These are phyloP conservation scores for Chloebia gouldiae DNA, from an alignment of 2,113 vertebrate species.

Conservation along the genomic window DNA sequence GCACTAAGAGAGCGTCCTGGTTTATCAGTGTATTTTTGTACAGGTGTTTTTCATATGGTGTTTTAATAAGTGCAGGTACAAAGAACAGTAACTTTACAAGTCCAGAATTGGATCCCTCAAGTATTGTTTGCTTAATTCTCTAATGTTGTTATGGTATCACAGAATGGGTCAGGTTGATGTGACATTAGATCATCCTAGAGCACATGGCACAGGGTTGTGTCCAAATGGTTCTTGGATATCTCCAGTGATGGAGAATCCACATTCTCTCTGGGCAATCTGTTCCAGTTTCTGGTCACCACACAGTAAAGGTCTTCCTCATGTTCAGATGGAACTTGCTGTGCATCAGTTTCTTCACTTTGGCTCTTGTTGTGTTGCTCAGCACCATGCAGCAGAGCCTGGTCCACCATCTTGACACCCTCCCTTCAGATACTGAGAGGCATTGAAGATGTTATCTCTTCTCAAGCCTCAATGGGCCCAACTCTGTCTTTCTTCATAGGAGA, in stretches of 20 bases:
- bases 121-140: not conserved
- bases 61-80: not conserved
- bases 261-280: not conserved
- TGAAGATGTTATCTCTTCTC: not conserved
- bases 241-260: not conserved
- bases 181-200: not conserved
- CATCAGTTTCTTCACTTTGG: rapidly evolving
- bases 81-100: not conserved
- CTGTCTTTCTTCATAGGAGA: not conserved
- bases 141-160: not conserved
- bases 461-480: not conserved
- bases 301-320: not conserved
- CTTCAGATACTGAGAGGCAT: not conserved
- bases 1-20: not conserved
- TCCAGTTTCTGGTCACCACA: rapidly evolving
- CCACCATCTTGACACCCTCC: rapidly evolving
- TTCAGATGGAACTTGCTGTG: not conserved
- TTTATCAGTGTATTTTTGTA: not conserved
- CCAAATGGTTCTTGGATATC: not conserved
- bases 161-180: not conserved
- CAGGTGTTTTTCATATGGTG: not conserved
- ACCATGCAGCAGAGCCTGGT: not conserved
- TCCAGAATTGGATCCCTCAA: not conserved
- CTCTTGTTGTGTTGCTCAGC: rapidly evolving
- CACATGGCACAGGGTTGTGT: not conserved